Base-by-base conservation (phyloP, 2,888 invertebrate species). In the Saturnia pavonia region DNA sequence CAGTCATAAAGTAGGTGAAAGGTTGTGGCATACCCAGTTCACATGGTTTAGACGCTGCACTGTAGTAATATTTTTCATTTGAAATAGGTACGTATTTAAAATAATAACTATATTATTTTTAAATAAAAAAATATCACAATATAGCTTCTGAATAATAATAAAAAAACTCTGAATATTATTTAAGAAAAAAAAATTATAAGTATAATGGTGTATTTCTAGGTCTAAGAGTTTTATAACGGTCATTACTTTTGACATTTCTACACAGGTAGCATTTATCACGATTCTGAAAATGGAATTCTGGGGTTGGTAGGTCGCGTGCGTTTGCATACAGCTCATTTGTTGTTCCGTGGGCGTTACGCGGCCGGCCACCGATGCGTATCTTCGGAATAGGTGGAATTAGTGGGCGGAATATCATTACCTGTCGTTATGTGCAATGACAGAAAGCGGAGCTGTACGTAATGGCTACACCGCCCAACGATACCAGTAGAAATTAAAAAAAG, bases 331-430 rank as follows among this genome's bases (percentile, higher is more conserved):
- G 82, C 81, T 86, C 85, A 88, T 89, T 88, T 87, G 88, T 89
- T 85, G 80, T 79, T 70, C 73, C 74, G 85, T 84, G 88, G 91
- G 92, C 92, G 92, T 87, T 77, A 71, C 77, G 77, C 78, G 74
- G 72, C 77, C 82, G 80, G 85, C 88, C 89, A 90, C 89, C 88
- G 92, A 93, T 92, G 90, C 88, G 88, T 93, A 92, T 93, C 92
- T 91, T 82, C 81, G 82, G 82, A 86, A 88, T 90, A 87, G 89
- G 89, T 88, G 85, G 90, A 91, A 91, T 91, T 86, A 88, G 91
- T 91, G 86, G 92, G 92, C 91, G 92, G 92, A 88, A 92, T 92
- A 91, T 86, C 85, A 91, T 92, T 92, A 92, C 84, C 80, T 83
- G 84, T 83, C 82, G 85, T 87, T 88, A 86, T 80, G 75, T 74